A percentile compares a stretch with the other conserved stretches of the same genome.
These are phyloP conservation scores for Cheilosia vernalis DNA, from an alignment of 2,888 invertebrate species.

Conservation along the genomic window DNA sequence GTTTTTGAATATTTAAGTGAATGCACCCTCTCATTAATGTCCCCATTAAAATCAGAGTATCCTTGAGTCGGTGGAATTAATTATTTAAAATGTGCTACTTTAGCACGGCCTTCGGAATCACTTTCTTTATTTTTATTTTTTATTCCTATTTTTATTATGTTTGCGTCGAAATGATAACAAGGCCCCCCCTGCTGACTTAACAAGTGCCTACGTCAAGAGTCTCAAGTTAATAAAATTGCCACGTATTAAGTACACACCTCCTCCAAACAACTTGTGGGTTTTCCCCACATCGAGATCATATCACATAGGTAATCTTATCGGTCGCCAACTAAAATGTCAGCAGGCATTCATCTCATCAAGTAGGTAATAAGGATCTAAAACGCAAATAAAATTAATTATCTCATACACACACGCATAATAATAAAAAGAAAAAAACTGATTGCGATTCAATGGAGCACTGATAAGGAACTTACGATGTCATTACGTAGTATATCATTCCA, in stretches of 20 bases:
- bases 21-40: not conserved
- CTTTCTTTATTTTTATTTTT: conserved; percentile 21
- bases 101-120: conserved; percentile 3
- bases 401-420: conserved; percentile 5
- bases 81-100: conserved; percentile 22
- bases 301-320: conserved; percentile 20
- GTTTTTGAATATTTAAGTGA: not conserved
- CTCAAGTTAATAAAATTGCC: conserved; percentile 20
- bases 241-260: conserved; percentile 19
- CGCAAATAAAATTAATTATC: conserved; percentile 10
- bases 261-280: not conserved
- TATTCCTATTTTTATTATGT: conserved; percentile 20
- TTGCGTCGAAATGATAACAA: conserved; percentile 41
- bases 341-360: conserved; percentile 6
- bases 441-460: not conserved
- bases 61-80: conserved; percentile 3
- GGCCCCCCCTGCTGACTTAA: conserved; percentile 46
- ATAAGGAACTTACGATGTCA: conserved; percentile 6
- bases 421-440: not conserved
- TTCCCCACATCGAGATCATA: conserved; percentile 1
- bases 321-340: conserved; percentile 7
- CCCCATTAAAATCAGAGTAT: not conserved
- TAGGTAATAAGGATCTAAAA: conserved; percentile 18
- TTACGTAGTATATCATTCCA: not conserved
- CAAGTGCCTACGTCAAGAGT: conserved; percentile 23